Conservation (phyloP, 2,888 invertebrate species). For the Capitulum mitella region DNA sequence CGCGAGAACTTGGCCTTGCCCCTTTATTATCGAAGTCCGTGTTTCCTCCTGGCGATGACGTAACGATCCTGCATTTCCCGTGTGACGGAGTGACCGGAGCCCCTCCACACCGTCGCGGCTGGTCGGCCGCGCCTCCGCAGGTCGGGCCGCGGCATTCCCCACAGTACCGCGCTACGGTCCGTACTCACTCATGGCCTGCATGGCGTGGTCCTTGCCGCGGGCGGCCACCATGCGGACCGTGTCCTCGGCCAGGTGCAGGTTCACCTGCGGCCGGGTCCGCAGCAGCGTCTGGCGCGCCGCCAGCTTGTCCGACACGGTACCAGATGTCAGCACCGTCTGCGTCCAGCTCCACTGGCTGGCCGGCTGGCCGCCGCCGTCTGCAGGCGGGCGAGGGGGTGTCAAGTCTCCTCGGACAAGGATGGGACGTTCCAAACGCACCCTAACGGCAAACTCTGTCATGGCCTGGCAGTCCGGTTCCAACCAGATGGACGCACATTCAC, state of each 20-base stretch:
- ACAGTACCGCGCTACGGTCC: not conserved
- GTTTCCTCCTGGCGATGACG: too few relatives aligned
- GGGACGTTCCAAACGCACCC: too few relatives aligned
- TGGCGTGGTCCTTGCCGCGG: constrained; percentile 16
- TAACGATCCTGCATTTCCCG: too few relatives aligned
- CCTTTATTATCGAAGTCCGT: too few relatives aligned
- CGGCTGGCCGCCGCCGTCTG: not conserved
- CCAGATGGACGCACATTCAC: too few relatives aligned
- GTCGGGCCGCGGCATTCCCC: not conserved
- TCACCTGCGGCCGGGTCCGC: not conserved
- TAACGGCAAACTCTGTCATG: too few relatives aligned
- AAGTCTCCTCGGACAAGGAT: too few relatives aligned
- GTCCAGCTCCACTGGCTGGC: not conserved
- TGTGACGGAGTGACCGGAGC: too few relatives aligned
- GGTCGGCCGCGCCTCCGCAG: too few relatives aligned
- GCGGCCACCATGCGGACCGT: constrained; percentile 9
- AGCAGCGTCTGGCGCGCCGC: constrained; percentile 15
- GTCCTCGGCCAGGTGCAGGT: not conserved
- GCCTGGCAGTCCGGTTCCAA: too few relatives aligned
- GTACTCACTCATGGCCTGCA: constrained; percentile 15
- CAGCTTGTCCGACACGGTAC: constrained; percentile 20
- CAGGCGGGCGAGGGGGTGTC: not conserved
- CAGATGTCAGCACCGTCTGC: constrained; percentile 16
- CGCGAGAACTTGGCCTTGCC: too few relatives aligned
- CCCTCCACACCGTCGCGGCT: too few relatives aligned